Evolutionary conservation across 2,797 vertebrate species (phyloP), one percentile per base, ranked within the genome.

Genomic region (Spondyliosoma cantharus): DNA sequence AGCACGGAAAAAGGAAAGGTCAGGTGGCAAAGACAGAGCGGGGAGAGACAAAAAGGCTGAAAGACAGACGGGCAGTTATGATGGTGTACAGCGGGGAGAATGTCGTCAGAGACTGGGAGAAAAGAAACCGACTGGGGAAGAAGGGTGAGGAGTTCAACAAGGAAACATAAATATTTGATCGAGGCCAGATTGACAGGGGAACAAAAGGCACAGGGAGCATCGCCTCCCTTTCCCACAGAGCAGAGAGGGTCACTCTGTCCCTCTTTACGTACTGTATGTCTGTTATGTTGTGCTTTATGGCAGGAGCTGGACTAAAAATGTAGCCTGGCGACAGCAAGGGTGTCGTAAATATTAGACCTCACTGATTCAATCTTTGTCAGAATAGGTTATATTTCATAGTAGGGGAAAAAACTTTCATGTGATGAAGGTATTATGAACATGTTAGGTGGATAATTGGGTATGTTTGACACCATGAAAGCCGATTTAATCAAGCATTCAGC

Each of bases 121-220:
- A 79, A 58, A 85, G 86, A 83, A 87, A 80, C 71, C 74, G 53
- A 83, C 79, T 49, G 69, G 84, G 92, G 86, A 89, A 90, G 89
- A 90, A 76, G 88, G 93, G 92, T 93, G 87, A 93, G 85, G 78
- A 92, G 94, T 90, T 95, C 94, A 94, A 76, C 80, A 27, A 87
- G 87, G 90, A 92, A 95, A 92, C 93, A 94, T 93, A 94, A 95
- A 96, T 94, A 95, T 94, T 94, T 93, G 85, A 94, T 94, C 79
- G 86, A 87, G 89, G 88, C 83, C 86, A 84, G 91, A 95, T 89
- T 94, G 94, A 95, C 94, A 95, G 84, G 86, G 77, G 85, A 95
- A 95, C 94, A 95, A 95, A 95, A 83, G 86, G 70, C 78, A 79
- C 74, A 71, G 71, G 78, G 59, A 83, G 76, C 81, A 81, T 65